phyloP scores from a whole-genome alignment of 1,140 invertebrate species.

The Drosophila nigromelanica region DNA sequence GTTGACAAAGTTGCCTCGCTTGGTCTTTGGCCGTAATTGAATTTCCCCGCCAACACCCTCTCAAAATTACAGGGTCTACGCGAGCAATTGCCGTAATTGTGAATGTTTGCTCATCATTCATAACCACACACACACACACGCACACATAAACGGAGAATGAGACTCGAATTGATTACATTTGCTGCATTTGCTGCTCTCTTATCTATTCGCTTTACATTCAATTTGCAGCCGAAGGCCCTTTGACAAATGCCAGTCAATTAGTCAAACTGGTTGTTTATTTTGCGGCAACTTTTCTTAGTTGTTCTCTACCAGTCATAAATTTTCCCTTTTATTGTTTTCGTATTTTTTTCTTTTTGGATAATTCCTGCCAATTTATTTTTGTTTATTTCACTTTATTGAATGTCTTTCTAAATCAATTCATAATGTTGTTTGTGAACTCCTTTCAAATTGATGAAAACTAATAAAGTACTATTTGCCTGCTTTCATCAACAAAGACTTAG shows the following conservation, averaged over 20 bases:
- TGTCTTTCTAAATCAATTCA: slow-evolving; percentile 28
- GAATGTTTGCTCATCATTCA: slow-evolving; percentile 77
- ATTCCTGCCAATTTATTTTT: slow-evolving; percentile 68
- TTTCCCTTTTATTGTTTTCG: too few species aligned
- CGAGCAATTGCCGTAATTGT: slow-evolving; percentile 75
- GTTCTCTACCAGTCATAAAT: slow-evolving; percentile 16
- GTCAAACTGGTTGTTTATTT: slow-evolving; percentile 56
- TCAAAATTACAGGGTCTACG: slow-evolving; percentile 10
- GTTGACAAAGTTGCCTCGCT: slow-evolving; percentile 66
- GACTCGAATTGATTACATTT: slow-evolving; percentile 65
- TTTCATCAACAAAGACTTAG: not conserved
- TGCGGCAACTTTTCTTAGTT: slow-evolving; percentile 38
- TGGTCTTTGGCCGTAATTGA: slow-evolving; percentile 67
- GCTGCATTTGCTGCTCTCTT: slow-evolving; percentile 40
- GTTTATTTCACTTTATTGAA: slow-evolving; percentile 50
- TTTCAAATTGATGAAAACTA: slow-evolving; percentile 31
- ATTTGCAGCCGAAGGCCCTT: slow-evolving; percentile 58
- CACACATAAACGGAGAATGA: not conserved
- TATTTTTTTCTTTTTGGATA: slow-evolving; percentile 10
- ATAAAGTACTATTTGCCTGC: slow-evolving; percentile 27
- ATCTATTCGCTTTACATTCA: slow-evolving; percentile 69
- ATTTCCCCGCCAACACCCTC: slow-evolving; percentile 47
- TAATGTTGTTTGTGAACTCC: slow-evolving; percentile 2
- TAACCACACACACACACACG: slow-evolving; percentile 47
- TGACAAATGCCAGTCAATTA: slow-evolving; percentile 75